These are phyloP conservation scores for Platanista minor DNA, from an alignment of 2,113 vertebrate genomes.

Conservation along the genomic window DNA sequence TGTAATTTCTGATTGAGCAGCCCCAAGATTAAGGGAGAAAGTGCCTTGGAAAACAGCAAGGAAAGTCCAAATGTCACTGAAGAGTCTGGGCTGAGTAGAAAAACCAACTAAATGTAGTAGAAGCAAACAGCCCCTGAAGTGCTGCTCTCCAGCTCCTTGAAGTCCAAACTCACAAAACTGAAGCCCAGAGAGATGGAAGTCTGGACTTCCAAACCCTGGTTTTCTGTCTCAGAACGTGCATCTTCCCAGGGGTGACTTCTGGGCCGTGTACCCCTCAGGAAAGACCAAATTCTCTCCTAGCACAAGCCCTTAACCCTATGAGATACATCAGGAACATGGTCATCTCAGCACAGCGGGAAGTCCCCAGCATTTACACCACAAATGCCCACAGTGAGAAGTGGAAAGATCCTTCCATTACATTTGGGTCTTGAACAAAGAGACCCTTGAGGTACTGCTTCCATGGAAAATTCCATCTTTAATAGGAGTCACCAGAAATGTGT, in stretches of 20 bases:
- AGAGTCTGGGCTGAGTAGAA: background rate
- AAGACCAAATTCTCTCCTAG: background rate
- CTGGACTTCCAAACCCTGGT: background rate
- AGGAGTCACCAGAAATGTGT: background rate
- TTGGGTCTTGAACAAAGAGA: background rate
- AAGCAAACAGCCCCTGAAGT: background rate
- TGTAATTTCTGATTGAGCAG: background rate
- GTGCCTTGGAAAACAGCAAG: background rate
- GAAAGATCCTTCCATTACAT: background rate
- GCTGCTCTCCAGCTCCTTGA: background rate
- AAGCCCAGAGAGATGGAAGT: background rate
- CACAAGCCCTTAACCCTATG: background rate
- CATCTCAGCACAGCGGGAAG: background rate
- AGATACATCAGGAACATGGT: background rate
- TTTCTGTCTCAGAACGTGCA: background rate
- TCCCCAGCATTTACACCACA: background rate
- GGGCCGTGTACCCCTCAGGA: background rate
- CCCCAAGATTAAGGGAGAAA: background rate
- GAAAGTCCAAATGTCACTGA: background rate
- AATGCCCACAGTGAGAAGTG: background rate
- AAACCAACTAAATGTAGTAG: background rate
- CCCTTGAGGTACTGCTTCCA: background rate
- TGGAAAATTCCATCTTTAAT: background rate
- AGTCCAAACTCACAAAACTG: background rate
- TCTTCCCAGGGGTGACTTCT: background rate